Percentiles rank a stretch among this genome's conserved stretches.
These are phyloP conservation scores for Melipona bicolor DNA, from an alignment of 2,888 invertebrate species.

Conservation along the genomic window DNA sequence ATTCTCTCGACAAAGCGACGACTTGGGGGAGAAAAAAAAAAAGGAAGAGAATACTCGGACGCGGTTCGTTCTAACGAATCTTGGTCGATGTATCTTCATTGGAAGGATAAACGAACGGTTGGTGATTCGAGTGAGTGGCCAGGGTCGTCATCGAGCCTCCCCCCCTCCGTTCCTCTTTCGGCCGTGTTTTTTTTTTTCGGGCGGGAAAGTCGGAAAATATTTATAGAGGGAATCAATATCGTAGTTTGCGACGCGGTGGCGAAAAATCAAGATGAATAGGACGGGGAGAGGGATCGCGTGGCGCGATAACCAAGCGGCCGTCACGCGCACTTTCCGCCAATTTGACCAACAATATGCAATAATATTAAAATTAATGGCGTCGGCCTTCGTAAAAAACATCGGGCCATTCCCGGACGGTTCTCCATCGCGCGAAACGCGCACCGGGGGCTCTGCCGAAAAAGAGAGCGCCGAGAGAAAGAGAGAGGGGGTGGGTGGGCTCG, in stretches of 20 bases:
- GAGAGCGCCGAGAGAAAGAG: conserved; percentile 26
- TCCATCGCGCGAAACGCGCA: conserved; percentile 17
- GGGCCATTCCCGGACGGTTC: not conserved
- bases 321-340: conserved; percentile 72
- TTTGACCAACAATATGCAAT: conserved; percentile 78
- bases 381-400: conserved; percentile 69
- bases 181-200: conserved; percentile 24
- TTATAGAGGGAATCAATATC: conserved; percentile 69
- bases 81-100: conserved; percentile 44
- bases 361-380: conserved; percentile 77
- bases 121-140: not conserved
- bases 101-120: conserved; percentile 36
- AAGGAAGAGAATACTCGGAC: not conserved
- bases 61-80: conserved; percentile 10
- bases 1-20: not conserved
- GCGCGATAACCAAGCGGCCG: conserved; percentile 63
- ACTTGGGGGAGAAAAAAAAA: not conserved
- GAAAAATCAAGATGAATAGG: conserved; percentile 73
- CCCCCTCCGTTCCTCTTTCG: not conserved
- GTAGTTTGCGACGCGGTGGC: conserved; percentile 40
- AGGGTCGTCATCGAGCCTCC: not conserved
- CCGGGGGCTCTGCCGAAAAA: conserved; percentile 26
- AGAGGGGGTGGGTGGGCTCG: conserved; percentile 6
- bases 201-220: conserved; percentile 48
- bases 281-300: conserved; percentile 38